Percentiles rank a stretch among this genome's conserved stretches.
phyloP scores from a whole-genome alignment of 2,797 vertebrate genomes.

The Sarcophilus harrisii region DNA sequence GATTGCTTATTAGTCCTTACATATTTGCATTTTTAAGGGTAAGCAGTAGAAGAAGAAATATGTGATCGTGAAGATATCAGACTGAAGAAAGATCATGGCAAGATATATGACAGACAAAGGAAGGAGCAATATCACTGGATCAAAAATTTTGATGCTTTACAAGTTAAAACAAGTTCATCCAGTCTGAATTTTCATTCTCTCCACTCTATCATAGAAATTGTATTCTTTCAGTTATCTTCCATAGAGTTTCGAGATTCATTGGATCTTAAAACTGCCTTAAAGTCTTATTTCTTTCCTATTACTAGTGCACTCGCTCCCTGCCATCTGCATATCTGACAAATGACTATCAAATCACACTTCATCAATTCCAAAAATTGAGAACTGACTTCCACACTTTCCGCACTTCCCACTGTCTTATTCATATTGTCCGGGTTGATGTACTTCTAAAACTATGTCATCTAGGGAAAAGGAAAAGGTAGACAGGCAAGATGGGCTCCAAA shows the following conservation, averaged over 20 bases:
- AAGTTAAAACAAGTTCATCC: not conserved
- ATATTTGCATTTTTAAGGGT: not conserved
- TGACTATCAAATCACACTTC: not conserved
- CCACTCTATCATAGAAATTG: not conserved
- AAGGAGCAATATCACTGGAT: not conserved
- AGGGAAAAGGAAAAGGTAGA: not conserved
- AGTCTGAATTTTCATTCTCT: not conserved
- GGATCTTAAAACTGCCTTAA: not conserved
- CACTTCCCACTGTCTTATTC: not conserved
- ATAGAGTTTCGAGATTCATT: not conserved
- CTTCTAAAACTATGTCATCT: not conserved
- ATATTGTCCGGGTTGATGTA: not conserved
- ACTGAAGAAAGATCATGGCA: not conserved
- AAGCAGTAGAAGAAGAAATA: not conserved
- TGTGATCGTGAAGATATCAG: not conserved
- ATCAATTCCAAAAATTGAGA: not conserved
- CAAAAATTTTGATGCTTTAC: not conserved
- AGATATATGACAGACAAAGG: not conserved
- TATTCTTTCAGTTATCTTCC: not conserved
- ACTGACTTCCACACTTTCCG: not conserved
- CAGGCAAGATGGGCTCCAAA: not conserved
- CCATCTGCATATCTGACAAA: not conserved
- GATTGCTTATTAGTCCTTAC: not conserved
- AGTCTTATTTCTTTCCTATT: not conserved
- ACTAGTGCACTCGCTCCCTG: not conserved